Percentiles rank a stretch among this genome's conserved stretches.
phyloP scores from a whole-genome alignment of 2,113 vertebrate species.

The Petrocephalus microphthalmus region DNA sequence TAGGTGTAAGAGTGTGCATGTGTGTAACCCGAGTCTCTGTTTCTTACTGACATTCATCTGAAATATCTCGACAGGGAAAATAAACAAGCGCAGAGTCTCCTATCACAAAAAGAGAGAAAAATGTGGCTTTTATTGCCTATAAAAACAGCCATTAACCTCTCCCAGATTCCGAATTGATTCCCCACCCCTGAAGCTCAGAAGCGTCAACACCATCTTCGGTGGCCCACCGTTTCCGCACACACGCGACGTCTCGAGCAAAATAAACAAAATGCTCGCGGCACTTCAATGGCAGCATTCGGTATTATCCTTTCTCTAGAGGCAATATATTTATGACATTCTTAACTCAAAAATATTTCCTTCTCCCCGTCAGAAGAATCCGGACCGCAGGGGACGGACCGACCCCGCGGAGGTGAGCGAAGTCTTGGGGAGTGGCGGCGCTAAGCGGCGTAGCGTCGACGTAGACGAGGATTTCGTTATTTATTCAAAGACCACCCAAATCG shows the following conservation, averaged over 20 bases:
- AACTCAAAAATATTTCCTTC: not conserved
- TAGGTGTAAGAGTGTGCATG: not conserved
- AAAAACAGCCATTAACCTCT: slow-evolving; percentile 12
- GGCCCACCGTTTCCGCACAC: no score
- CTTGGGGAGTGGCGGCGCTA: not conserved
- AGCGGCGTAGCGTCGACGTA: not conserved
- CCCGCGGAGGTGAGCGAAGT: not conserved
- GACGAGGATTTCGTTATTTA: not conserved
- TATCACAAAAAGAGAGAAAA: slow-evolving; percentile 3
- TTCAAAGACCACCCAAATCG: slow-evolving; percentile 1
- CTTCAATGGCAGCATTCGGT: not conserved
- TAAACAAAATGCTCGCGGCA: not conserved
- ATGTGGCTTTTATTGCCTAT: slow-evolving; percentile 3
- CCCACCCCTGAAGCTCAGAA: not conserved
- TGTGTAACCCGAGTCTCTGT: not conserved
- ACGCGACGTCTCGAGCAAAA: not conserved
- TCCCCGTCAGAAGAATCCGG: not conserved
- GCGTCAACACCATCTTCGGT: not conserved
- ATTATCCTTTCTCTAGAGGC: not conserved
- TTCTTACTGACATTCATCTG: not conserved
- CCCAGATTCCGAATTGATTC: not conserved
- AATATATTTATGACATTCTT: slow-evolving; percentile 8
- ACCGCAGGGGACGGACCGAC: not conserved
- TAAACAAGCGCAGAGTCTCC: not conserved
- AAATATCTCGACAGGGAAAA: not conserved